Conservation (phyloP, 1,140 invertebrate genomes). For the Diabrotica virgifera region DNA sequence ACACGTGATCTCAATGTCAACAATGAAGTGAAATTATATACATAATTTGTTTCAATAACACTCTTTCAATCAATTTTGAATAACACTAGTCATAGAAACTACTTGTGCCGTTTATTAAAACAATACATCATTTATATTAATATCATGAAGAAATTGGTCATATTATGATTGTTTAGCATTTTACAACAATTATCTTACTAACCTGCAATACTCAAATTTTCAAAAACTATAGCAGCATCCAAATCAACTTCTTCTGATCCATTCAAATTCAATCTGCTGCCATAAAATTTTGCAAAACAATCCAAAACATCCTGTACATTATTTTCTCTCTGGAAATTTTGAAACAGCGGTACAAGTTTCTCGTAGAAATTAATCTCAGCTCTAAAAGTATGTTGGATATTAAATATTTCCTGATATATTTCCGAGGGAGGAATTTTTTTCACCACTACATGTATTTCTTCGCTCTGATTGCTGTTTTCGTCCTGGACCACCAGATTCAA, state of each 20-base stretch:
- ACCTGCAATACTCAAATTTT: slow-evolving; percentile 35
- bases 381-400: slow-evolving; percentile 47
- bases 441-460: slow-evolving; percentile 14
- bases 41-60: no score
- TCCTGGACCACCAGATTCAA: neutral
- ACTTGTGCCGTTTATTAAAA: no score
- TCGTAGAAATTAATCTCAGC: slow-evolving; percentile 36
- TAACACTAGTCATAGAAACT: no score
- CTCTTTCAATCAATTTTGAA: no score
- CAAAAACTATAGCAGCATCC: slow-evolving; percentile 18
- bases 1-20: no score
- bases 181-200: neutral
- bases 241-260: slow-evolving; percentile 5
- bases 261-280: slow-evolving; percentile 16
- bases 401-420: slow-evolving; percentile 44
- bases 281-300: slow-evolving; percentile 23
- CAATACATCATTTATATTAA: no score
- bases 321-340: slow-evolving; percentile 8
- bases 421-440: slow-evolving; percentile 44
- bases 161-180: no score
- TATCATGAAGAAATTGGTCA: no score
- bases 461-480: neutral
- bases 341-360: slow-evolving; percentile 13
- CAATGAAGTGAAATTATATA: no score
- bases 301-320: slow-evolving; percentile 13